Conservation (phyloP, 2,797 vertebrate species). For the Buceros bicornis region DNA sequence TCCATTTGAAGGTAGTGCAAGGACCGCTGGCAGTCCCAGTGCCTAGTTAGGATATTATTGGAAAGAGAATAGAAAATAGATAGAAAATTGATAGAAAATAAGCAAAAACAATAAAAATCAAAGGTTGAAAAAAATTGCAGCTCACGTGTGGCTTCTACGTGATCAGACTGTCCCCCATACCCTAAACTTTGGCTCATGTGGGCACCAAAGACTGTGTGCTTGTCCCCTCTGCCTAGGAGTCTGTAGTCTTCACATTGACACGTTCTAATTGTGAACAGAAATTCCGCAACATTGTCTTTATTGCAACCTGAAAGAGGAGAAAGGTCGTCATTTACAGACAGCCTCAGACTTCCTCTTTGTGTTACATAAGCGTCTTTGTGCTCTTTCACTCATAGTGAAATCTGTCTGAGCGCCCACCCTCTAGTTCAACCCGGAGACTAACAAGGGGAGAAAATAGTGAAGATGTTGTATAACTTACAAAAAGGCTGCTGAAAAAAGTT, state of each 20-base stretch:
- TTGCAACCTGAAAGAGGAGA: neutral
- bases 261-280: neutral
- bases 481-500: neutral
- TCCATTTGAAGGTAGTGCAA: neutral
- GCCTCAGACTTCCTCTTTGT: neutral
- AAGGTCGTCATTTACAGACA: neutral
- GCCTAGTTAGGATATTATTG: neutral
- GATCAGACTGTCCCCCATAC: neutral
- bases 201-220: neutral
- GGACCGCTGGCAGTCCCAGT: neutral
- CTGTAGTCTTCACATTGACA: neutral
- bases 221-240: neutral
- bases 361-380: accelerated
- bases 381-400: neutral
- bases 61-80: neutral
- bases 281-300: neutral
- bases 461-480: neutral
- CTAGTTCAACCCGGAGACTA: neutral
- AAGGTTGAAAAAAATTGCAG: neutral
- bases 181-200: accelerated
- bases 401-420: neutral
- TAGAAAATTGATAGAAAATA: neutral
- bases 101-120: neutral
- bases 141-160: neutral
- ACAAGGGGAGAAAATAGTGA: neutral